Base-by-base conservation (phyloP, 53 echinoderm and acorn worm species). In the Pentamera pediparva region DNA sequence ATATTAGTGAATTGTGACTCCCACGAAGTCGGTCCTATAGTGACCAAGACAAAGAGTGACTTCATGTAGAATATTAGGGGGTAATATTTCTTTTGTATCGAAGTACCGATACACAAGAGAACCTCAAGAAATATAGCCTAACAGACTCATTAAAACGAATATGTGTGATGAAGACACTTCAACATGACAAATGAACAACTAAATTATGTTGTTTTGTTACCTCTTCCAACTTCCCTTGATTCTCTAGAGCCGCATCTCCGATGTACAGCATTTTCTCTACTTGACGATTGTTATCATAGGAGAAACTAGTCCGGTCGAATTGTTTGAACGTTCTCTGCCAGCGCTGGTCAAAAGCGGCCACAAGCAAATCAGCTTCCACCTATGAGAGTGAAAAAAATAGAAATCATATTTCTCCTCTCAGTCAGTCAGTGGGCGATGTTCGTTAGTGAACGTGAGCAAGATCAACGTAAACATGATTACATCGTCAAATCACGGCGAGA, bases 241-340 rank as follows among this genome's bases (percentile, higher is more conserved):
- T 73, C 5, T 83, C 83, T 15, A 89, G 58, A 6, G 94, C 94
- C 0, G 94, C 84, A 56, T 87, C 85, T 7, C 94, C 94, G 56
- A 94, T 87, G 73, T 82, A 87, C 47, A 87, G 50, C 2, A 94
- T 45, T 32, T 80, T 78, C 37, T 48, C 69, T 0, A 94, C 74
- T 48, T 90, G 89, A 1, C 94, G 69, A 8, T 81, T 80, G 2
- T 84, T 90, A 59, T 94, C 90, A 0, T 37, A 36, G 15, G 35
- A 75, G 48, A 94, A 94, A 21, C 62, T 72, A 15, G 84, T 85
- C 39, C 48, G 48, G 56, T 90, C 65, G 43, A 79, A 94, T 19
- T 67, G 67, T 2, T 24, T 12, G 38, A 67, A 67, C 2, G 41
- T 11, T 27, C 67, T 67, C 24, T 67, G 67, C 40, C 41, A 67